A percentile compares a stretch with the other conserved stretches of the same genome.
Evolutionary conservation across 1,140 invertebrate genomes (phyloP).

Genomic region (Oscheius sp.): DNA sequence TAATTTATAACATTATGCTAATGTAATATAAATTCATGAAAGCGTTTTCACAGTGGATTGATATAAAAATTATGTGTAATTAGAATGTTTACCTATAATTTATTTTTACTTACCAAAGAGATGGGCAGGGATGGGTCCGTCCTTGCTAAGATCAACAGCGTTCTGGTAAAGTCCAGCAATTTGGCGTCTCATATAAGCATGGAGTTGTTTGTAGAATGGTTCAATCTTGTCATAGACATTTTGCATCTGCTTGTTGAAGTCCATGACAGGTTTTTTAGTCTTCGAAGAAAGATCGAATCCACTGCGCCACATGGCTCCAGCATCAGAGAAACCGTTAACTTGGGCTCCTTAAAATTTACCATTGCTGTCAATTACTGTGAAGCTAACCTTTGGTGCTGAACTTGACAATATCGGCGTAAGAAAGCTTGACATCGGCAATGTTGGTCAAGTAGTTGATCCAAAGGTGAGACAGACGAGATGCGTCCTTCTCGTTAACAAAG

Average conservation of each 20-base stretch:
- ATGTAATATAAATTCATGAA: background rate
- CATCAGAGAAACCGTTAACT: slow-evolving; percentile 42
- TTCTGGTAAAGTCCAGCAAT: slow-evolving; percentile 42
- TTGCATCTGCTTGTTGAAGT: slow-evolving; percentile 33
- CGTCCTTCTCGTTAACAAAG: slow-evolving; percentile 33
- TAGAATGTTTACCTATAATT: background rate
- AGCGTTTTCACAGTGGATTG: background rate
- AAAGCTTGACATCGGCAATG: slow-evolving; percentile 17
- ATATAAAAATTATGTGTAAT: background rate
- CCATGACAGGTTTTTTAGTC: slow-evolving; percentile 14
- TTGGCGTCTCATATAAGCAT: slow-evolving; percentile 45
- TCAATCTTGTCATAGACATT: slow-evolving; percentile 28
- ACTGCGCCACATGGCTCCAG: slow-evolving; percentile 43
- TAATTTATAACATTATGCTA: background rate
- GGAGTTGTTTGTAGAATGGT: slow-evolving; percentile 41
- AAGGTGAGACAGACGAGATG: slow-evolving; percentile 22
- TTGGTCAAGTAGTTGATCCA: slow-evolving; percentile 18
- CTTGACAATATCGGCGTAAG: slow-evolving; percentile 33
- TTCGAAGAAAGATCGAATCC: slow-evolving; percentile 38
- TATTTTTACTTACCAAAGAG: slow-evolving; percentile 57
- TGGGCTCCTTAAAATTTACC: slow-evolving; percentile 35
- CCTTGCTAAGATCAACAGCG: slow-evolving; percentile 37
- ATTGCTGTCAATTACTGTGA: background rate
- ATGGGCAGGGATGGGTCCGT: slow-evolving; percentile 72
- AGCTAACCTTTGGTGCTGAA: slow-evolving; percentile 24